These are phyloP conservation scores for Pocillopora grandis DNA, from an alignment of 92 coral and sea anemone genomes.

Conservation along the genomic window DNA sequence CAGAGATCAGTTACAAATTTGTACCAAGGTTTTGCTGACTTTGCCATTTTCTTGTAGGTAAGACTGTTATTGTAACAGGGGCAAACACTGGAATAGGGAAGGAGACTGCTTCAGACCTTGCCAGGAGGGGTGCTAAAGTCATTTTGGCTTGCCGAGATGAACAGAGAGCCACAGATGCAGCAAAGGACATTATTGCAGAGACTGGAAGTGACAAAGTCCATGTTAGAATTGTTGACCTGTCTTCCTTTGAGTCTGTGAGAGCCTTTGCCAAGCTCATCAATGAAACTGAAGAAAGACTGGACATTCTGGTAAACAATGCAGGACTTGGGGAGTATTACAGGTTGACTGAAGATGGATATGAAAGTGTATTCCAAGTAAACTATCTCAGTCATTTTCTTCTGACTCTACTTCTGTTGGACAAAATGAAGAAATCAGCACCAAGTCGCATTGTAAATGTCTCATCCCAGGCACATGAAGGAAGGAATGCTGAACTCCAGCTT, in stretches of 20 bases:
- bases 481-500: constrained; percentile 20
- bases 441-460: constrained; percentile 74
- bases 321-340: constrained; percentile 23
- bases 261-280: constrained; percentile 53
- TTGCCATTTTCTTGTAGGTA: constrained; percentile 40
- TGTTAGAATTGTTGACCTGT: constrained; percentile 49
- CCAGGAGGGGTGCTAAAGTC: constrained; percentile 65
- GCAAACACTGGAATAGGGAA: constrained; percentile 78
- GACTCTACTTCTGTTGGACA: constrained; percentile 54
- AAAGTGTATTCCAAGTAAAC: constrained; percentile 61
- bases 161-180: constrained; percentile 49
- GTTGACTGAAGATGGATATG: constrained; percentile 73
- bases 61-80: constrained; percentile 78
- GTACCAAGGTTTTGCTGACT: not conserved
- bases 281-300: constrained; percentile 63
- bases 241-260: constrained; percentile 68
- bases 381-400: constrained; percentile 73
- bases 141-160: constrained; percentile 72
- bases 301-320: constrained; percentile 75
- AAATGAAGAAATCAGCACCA: constrained; percentile 62
- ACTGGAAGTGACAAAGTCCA: constrained; percentile 61
- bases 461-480: constrained; percentile 7
- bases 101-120: constrained; percentile 69
- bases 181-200: constrained; percentile 54
- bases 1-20: not conserved